A percentile compares a stretch with the other conserved stretches of the same genome.
These are phyloP conservation scores for Mustela erminea DNA, from an alignment of 2,797 vertebrate genomes.

Conservation along the genomic window DNA sequence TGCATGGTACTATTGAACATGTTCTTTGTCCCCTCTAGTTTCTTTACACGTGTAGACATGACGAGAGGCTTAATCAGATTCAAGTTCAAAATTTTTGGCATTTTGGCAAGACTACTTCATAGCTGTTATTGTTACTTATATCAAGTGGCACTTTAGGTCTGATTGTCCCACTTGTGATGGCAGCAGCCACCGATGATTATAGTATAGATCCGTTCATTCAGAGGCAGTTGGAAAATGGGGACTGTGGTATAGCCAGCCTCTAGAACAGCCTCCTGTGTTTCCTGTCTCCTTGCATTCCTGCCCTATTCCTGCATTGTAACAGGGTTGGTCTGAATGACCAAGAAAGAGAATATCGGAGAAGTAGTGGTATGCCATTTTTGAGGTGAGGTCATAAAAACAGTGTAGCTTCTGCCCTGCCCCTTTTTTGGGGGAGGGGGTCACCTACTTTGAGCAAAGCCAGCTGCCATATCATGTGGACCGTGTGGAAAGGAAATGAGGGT, in stretches of 20 bases:
- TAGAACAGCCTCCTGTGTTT: background rate
- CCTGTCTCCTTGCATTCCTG: background rate
- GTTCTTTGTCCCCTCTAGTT: background rate
- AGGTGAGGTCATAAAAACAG: slow-evolving; percentile 12
- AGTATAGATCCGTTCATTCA: background rate
- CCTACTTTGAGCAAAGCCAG: background rate
- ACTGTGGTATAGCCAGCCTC: background rate
- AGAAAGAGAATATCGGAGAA: background rate
- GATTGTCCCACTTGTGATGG: slow-evolving; percentile 14
- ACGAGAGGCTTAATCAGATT: background rate
- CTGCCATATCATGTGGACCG: background rate
- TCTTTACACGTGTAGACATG: background rate
- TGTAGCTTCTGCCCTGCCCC: background rate
- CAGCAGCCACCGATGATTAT: background rate
- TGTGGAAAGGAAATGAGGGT: background rate
- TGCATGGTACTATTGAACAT: background rate
- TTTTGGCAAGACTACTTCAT: background rate
- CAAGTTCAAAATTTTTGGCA: background rate
- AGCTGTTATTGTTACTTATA: background rate
- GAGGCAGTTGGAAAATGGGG: background rate
- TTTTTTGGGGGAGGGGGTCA: background rate
- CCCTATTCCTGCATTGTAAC: background rate
- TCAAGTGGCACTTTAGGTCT: background rate
- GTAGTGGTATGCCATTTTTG: background rate
- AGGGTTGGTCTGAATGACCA: background rate